Percentiles rank a stretch among this genome's conserved stretches.
Conservation (phyloP, 2,113 vertebrate genomes). For the Tachuris rubrigastra region DNA sequence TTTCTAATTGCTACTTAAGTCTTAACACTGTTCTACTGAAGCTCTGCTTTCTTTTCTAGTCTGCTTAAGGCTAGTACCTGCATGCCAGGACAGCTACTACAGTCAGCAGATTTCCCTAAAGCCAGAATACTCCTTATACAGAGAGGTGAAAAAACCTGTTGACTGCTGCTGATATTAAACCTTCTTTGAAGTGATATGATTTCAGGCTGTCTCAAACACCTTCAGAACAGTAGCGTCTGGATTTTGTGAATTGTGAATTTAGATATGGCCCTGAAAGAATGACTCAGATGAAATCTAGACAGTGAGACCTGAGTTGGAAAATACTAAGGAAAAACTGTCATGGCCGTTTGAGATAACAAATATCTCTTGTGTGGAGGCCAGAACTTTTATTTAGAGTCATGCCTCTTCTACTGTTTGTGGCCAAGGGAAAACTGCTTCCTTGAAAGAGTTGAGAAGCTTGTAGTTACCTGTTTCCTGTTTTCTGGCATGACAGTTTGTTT, state of each 20-base stretch:
- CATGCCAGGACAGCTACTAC: slow-evolving; percentile 2
- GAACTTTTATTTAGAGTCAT: background rate
- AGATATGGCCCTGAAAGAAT: background rate
- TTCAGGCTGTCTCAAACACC: background rate
- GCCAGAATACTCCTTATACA: background rate
- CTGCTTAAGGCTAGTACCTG: slow-evolving; percentile 30
- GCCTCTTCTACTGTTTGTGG: background rate
- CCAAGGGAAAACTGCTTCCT: background rate
- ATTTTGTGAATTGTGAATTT: background rate
- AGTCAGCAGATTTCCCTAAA: background rate
- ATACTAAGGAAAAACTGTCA: background rate
- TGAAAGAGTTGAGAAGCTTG: background rate
- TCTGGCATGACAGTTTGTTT: background rate
- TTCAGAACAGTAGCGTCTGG: background rate
- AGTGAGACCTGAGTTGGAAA: background rate
- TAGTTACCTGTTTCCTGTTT: background rate
- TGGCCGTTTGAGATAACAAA: background rate
- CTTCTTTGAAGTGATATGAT: background rate
- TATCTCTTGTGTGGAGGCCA: background rate
- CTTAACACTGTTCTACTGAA: background rate
- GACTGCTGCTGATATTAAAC: background rate
- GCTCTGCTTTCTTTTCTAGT: background rate
- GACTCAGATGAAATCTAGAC: background rate
- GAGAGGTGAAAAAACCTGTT: slow-evolving; percentile 20
- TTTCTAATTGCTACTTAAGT: background rate